phyloP scores from a whole-genome alignment of 2,888 invertebrate species.

The Bombyx huttoni region DNA sequence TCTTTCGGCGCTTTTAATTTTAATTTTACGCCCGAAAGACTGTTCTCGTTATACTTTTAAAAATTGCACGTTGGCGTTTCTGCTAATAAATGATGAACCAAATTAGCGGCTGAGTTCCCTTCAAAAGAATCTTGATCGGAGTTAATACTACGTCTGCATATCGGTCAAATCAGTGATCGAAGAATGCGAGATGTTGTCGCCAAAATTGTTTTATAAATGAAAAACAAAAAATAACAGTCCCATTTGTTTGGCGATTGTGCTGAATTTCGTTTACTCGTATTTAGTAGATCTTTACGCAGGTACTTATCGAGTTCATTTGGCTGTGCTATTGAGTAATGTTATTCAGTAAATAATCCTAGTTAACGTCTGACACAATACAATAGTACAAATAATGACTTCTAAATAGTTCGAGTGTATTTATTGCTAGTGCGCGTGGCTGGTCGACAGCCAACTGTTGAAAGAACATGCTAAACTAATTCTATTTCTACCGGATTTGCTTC shows the following conservation, averaged over 20 bases:
- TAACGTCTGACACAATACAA: constrained; percentile 9
- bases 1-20: constrained; percentile 55
- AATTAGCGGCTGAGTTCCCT: constrained; percentile 23
- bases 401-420: constrained; percentile 4
- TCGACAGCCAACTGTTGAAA: constrained; percentile 14
- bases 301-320: constrained; percentile 17
- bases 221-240: constrained; percentile 12
- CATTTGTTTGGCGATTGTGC: constrained; percentile 12
- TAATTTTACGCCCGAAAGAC: constrained; percentile 46
- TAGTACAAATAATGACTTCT: constrained; percentile 10
- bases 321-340: constrained; percentile 7
- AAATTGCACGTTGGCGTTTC: constrained; percentile 46
- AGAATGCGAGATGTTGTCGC: constrained; percentile 12
- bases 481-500: constrained; percentile 11
- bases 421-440: constrained; percentile 10
- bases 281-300: constrained; percentile 15
- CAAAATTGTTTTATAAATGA: constrained; percentile 11
- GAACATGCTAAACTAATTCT: constrained; percentile 12
- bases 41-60: constrained; percentile 46
- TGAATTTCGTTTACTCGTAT: constrained; percentile 16
- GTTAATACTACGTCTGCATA: constrained; percentile 11
- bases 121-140: constrained; percentile 8
- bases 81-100: constrained; percentile 59
- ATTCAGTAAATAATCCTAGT: constrained; percentile 11
- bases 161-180: constrained; percentile 11